phyloP scores from a whole-genome alignment of 2,113 vertebrate species.

The Capreolus pygargus region DNA sequence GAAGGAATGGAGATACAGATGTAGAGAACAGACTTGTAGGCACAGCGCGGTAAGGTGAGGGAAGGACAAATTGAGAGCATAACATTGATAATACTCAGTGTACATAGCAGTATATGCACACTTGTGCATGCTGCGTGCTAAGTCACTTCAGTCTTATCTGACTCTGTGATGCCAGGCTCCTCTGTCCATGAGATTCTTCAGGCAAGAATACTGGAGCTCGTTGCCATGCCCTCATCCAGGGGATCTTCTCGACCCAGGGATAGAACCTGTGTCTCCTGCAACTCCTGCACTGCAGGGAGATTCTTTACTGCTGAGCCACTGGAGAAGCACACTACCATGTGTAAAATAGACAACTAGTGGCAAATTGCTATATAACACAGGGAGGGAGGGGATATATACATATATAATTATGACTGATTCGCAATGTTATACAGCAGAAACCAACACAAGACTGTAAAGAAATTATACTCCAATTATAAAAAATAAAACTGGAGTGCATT shows the following conservation, averaged over 20 bases:
- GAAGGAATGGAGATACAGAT: not conserved
- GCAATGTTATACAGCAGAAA: not conserved
- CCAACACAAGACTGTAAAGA: not conserved
- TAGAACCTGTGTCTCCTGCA: not conserved
- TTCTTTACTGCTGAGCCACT: not conserved
- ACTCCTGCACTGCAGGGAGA: not conserved
- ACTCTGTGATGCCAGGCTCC: not conserved
- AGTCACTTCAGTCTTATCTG: not conserved
- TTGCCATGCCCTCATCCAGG: not conserved
- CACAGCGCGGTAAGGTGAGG: not conserved
- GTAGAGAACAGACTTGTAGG: not conserved
- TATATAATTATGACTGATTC: not conserved
- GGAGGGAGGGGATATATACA: not conserved
- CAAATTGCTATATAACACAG: not conserved
- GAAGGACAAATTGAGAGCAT: not conserved
- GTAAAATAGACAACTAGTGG: not conserved
- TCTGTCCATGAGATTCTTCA: not conserved
- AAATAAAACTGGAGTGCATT: not conserved
- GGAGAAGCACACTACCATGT: not conserved
- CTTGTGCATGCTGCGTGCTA: not conserved
- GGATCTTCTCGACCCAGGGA: not conserved
- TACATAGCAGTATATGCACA: not conserved
- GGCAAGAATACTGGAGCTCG: not conserved
- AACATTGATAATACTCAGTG: not conserved
- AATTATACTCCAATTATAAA: not conserved